Base-by-base conservation (phyloP, 2,797 vertebrate genomes). In the Euphonia xanthogaster region DNA sequence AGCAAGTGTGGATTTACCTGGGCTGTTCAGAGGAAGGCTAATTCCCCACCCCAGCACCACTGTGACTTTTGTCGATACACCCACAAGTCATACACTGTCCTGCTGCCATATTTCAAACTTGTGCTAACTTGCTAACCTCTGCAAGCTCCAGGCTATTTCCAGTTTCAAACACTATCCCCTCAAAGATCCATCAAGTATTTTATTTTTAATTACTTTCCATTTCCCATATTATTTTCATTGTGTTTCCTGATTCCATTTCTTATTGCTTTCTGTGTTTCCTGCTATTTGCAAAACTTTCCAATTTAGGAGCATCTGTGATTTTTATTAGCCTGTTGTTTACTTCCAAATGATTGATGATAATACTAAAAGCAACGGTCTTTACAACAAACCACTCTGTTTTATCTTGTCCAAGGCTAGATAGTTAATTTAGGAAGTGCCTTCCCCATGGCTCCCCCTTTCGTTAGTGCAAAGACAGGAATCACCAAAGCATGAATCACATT, bases 321-420 rank as follows among this genome's bases (percentile, higher is more conserved):
- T 96, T 96, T 94, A 94, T 96, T 95, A 95, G 81, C 58, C 40
- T 88, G 66, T 92, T 93, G 72, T 95, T 96, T 92, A 76, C 78
- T 91, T 93, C 65, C 37, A 44, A 78, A 83, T 94, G 92, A 94
- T 94, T 94, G n/a, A 95, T 91, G 89, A 39, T 39, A 78, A 80
- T 78, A 83, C 66, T 94, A 90, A 95, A 90, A 94, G 73, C 91
- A 93, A 62, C 23, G 80, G 24, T 53, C 84, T 83, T 88, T 81
- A 77, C 51, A 86, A 65, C 73, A 90, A 91, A 51, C 28, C 58
- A 86, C 89, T 94, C 87, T 86, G 75, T 83, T 97, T 95, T 80
- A 90, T 74, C 53, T 85, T 83, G 30, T 86, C 84, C 65, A 86
- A 93, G 53, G 31, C 68, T 39, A 78, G 61, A 67, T 61, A 65